Conservation (phyloP, 2,113 vertebrate genomes). For the Cyrtonyx montezumae region DNA sequence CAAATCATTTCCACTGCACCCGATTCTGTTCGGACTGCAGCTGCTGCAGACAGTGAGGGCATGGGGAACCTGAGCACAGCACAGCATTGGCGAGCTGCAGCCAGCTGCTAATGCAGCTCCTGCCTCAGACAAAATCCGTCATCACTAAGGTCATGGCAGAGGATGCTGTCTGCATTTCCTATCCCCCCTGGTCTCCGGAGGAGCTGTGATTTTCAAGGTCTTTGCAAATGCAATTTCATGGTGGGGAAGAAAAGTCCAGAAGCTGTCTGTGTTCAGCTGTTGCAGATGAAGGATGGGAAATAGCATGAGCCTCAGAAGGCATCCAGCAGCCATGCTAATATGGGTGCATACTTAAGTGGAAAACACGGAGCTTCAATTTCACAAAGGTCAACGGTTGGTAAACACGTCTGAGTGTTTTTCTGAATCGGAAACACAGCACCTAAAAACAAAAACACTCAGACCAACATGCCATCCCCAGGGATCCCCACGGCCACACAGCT, state of each 20-base stretch:
- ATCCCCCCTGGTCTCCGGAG: not conserved
- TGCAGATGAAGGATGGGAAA: not conserved
- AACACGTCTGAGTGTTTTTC: not conserved
- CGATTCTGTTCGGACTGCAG: accelerated
- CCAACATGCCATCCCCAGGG: not conserved
- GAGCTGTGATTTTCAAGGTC: not conserved
- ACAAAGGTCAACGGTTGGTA: not conserved
- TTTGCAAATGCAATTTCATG: not conserved
- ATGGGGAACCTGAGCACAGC: not conserved
- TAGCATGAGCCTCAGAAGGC: not conserved
- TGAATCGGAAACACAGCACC: not conserved
- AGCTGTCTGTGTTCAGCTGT: not conserved
- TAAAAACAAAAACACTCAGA: not conserved
- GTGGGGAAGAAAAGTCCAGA: not conserved
- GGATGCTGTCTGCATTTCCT: not conserved
- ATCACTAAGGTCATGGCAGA: not conserved
- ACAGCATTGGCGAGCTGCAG: accelerated
- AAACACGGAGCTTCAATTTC: not conserved
- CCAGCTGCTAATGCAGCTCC: not conserved
- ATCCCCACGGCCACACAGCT: not conserved
- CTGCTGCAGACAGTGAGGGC: accelerated
- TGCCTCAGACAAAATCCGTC: not conserved
- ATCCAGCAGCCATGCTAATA: not conserved
- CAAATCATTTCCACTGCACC: not conserved
- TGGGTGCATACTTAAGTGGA: not conserved